These are phyloP conservation scores for Hylomyscus alleni DNA, from an alignment of 2,797 vertebrate species.

Conservation along the genomic window DNA sequence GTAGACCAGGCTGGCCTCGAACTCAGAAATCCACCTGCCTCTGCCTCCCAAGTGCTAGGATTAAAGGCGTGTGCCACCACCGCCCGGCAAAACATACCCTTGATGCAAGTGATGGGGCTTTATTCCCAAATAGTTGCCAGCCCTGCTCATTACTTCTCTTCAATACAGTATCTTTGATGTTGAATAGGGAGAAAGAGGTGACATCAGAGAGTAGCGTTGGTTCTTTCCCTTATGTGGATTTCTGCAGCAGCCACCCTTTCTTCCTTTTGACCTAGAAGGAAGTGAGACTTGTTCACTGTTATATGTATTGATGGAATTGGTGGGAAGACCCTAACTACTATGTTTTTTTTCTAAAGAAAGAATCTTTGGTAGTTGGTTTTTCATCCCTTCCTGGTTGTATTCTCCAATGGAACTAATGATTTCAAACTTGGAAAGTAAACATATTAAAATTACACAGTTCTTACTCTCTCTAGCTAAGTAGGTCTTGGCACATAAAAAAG, in stretches of 20 bases:
- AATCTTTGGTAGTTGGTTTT: not conserved
- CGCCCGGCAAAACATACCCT: too few relatives aligned
- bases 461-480: not conserved
- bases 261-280: not conserved
- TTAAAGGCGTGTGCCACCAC: too few relatives aligned
- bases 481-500: not conserved
- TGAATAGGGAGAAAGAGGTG: not conserved
- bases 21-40: too few relatives aligned
- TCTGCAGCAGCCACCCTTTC: not conserved
- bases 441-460: not conserved
- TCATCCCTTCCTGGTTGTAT: constrained; percentile 2
- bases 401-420: not conserved
- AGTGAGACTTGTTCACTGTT: not conserved
- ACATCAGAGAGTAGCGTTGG: not conserved
- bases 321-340: not conserved
- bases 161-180: not conserved
- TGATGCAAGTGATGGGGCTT: not conserved
- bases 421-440: not conserved
- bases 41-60: too few relatives aligned
- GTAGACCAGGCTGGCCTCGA: too few relatives aligned
- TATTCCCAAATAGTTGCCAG: not conserved
- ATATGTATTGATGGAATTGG: not conserved
- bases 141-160: not conserved
- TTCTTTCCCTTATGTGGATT: not conserved
- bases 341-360: not conserved